Base-by-base conservation (phyloP, 2,797 vertebrate genomes). In the Aphelocoma californica region DNA sequence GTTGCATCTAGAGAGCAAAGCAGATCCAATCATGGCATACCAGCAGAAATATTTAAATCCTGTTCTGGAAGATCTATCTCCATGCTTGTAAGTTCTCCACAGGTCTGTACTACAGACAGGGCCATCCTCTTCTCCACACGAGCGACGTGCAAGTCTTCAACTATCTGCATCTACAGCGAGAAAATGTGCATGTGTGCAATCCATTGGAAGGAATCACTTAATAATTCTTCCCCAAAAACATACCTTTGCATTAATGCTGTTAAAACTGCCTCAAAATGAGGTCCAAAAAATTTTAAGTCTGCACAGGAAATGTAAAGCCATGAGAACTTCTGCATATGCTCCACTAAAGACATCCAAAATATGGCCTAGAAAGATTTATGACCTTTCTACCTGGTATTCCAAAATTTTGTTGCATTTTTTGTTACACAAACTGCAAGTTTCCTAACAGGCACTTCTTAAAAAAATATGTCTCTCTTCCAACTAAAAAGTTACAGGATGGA, bases 61-160 rank as follows among this genome's bases (percentile, higher is more conserved):
- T 98, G 98, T 45, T 98, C 98, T 78, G 97, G 97, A 60, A 97
- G 91, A 92, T 99, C 99, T 85, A 99, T 99, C 65, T 99, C 99
- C 99, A 99, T 99, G 87, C 96, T 98, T 42, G 98, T 99, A 91
- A 99, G 98, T 57, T 99, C 98, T 88, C 98, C 99, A 65, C 98
- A 98, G 69, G 98, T 97, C 58, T 98, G 96, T 45, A 97, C 95
- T 15, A 98, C 96, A 61, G 98, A 93, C 79, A 99, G 96, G 18
- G 97, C 98, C 94, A 99, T 90, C n/a, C 92, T 98, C 92, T 96
- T 99, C 75, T 98, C 98, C 91, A 97, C 97, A 58, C 99, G 98
- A 56, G 98, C 99, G 54, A 98, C 97, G 13, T 99, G 98, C 66
- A 99, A 97, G 79, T 99, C 98, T 96, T 99, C 98, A 58, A 98